Evolutionary conservation across 2,888 invertebrate species (phyloP).

Genomic region (Petrolisthes cinctipes): DNA sequence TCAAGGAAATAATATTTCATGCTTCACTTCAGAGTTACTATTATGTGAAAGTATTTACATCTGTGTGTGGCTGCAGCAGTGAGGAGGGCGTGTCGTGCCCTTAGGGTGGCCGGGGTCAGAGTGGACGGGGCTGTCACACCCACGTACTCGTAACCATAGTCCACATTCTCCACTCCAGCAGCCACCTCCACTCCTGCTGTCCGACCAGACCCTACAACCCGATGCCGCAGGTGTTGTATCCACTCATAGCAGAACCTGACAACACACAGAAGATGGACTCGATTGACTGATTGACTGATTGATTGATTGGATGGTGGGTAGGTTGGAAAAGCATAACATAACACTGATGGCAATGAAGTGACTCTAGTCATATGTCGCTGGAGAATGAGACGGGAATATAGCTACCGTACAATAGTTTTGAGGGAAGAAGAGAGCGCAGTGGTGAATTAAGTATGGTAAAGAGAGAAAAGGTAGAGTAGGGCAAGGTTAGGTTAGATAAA

Average conservation of each 20-base stretch:
- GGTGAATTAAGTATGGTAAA: too few species aligned
- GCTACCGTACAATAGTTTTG: too few species aligned
- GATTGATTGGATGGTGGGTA: neutral
- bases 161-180: slow-evolving; percentile 39
- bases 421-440: too few species aligned
- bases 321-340: too few species aligned
- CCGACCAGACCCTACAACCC: slow-evolving; percentile 32
- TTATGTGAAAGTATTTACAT: slow-evolving; percentile 15
- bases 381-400: too few species aligned
- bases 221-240: slow-evolving; percentile 52
- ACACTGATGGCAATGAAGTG: too few species aligned
- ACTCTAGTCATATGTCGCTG: too few species aligned
- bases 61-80: slow-evolving; percentile 40
- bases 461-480: neutral
- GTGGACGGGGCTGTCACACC: slow-evolving; percentile 37
- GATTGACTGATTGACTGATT: neutral
- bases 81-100: slow-evolving; percentile 41
- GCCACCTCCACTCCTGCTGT: slow-evolving; percentile 35
- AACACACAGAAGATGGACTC: too few species aligned
- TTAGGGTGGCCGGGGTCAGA: slow-evolving; percentile 37
- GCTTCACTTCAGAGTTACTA: too few species aligned
- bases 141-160: slow-evolving; percentile 53
- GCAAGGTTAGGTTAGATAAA: neutral
- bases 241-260: slow-evolving; percentile 44
- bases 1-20: too few species aligned